Evolutionary conservation across 2,797 vertebrate genomes (phyloP).

Genomic region (Myioborus melanocephalus): DNA sequence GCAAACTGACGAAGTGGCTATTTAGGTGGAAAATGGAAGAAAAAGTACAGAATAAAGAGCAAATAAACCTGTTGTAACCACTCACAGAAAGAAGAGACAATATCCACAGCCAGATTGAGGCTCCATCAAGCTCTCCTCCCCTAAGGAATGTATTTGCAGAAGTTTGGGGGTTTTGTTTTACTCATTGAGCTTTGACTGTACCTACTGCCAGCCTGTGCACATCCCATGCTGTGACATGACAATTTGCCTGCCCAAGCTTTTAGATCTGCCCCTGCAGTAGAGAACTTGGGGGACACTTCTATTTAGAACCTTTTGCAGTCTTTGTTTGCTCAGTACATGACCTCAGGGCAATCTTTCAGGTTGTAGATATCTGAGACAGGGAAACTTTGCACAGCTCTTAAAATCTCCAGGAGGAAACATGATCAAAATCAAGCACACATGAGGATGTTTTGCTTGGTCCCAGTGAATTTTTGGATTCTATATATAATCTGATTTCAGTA

Average conservation of each 20-base stretch:
- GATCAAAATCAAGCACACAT: neutral
- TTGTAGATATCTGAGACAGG: neutral
- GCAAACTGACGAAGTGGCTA: neutral
- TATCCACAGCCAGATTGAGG: neutral
- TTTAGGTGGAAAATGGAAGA: neutral
- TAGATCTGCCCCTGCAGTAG: neutral
- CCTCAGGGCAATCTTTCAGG: neutral
- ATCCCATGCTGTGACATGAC: neutral
- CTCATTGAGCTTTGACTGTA: accelerated
- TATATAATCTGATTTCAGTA: neutral
- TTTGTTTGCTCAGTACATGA: neutral
- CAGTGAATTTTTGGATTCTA: neutral
- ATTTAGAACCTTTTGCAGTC: neutral
- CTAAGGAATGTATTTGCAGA: neutral
- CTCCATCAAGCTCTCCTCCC: neutral
- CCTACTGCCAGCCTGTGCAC: neutral
- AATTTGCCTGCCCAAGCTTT: neutral
- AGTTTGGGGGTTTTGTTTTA: neutral
- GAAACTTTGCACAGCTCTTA: neutral
- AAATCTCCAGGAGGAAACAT: neutral
- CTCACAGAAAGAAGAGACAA: neutral
- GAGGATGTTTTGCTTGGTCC: neutral
- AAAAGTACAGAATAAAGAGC: neutral
- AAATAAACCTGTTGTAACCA: neutral
- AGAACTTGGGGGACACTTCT: neutral